Evolutionary conservation across 92 coral and sea anemone genomes (phyloP).

Genomic region (Actinernus sp.): DNA sequence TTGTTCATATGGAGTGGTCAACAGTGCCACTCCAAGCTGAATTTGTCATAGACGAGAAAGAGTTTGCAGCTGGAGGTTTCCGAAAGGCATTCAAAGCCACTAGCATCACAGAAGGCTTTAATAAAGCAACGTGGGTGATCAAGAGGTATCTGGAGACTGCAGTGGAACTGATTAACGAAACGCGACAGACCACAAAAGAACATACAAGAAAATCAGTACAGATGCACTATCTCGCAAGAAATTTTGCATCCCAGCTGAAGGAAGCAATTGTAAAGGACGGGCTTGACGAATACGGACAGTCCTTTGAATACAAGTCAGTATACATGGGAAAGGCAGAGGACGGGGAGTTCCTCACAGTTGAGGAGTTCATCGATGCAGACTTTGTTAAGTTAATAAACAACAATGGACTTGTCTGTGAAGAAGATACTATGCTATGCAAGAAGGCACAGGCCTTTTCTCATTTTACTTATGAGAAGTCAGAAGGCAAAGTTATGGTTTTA

Average conservation of each 20-base stretch:
- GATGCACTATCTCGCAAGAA: constrained; percentile 51
- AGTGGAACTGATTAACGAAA: constrained; percentile 10
- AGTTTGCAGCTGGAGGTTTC: constrained; percentile 45
- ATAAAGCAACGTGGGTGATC: constrained; percentile 37
- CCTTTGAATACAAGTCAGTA: constrained; percentile 57
- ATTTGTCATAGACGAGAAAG: constrained; percentile 9
- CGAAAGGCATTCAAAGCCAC: constrained; percentile 20
- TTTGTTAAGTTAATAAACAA: constrained; percentile 22
- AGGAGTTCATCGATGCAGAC: constrained; percentile 26
- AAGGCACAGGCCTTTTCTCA: too few species aligned
- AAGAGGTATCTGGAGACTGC: constrained; percentile 30
- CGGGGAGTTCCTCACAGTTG: constrained; percentile 18
- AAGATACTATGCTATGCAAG: too few species aligned
- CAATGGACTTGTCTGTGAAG: constrained; percentile 21
- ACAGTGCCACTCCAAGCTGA: constrained; percentile 29
- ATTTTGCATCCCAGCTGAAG: constrained; percentile 59
- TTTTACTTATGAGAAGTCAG: too few species aligned
- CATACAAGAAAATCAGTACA: constrained; percentile 55
- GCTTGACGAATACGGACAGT: constrained; percentile 35
- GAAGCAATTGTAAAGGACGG: constrained; percentile 28
- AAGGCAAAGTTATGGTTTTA: too few species aligned
- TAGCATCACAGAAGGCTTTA: constrained; percentile 17
- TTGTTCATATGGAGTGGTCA: constrained; percentile 56
- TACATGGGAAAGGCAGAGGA: constrained; percentile 45
- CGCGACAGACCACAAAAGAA: constrained; percentile 27